A percentile compares a stretch with the other conserved stretches of the same genome.
phyloP scores from a whole-genome alignment of 2,888 invertebrate species.

The Stenolophus ochropezus region DNA sequence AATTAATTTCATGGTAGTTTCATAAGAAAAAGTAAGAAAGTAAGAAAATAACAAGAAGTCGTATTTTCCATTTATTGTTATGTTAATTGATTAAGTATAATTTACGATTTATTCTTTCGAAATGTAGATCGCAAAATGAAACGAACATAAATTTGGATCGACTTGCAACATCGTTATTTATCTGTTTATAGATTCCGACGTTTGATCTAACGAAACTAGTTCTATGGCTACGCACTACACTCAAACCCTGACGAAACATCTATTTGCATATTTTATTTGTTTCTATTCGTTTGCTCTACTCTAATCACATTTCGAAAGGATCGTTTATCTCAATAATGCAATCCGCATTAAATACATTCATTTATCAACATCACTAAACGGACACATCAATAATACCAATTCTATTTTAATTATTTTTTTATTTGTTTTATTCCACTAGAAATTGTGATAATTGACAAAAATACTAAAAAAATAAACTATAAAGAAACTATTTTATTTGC shows the following conservation, averaged over 20 bases:
- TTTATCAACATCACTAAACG: constrained; percentile 24
- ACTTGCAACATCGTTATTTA: constrained; percentile 46
- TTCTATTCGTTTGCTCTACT: neutral
- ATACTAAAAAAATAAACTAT: too few relatives aligned
- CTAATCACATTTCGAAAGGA: neutral
- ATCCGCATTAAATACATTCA: neutral
- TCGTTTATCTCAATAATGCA: constrained; percentile 7
- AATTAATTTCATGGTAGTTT: neutral
- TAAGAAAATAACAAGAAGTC: neutral
- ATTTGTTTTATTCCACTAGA: too few relatives aligned
- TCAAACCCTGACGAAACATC: neutral
- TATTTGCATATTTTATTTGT: constrained; percentile 42
- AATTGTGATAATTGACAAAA: too few relatives aligned
- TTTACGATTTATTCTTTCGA: neutral
- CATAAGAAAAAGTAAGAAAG: neutral
- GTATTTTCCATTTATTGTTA: neutral
- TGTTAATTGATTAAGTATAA: neutral
- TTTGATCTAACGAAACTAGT: constrained; percentile 28
- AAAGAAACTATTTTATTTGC: too few relatives aligned
- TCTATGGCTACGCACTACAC: constrained; percentile 1
- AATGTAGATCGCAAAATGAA: constrained; percentile 23
- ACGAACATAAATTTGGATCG: constrained; percentile 36
- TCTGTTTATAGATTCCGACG: constrained; percentile 37
- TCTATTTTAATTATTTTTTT: too few relatives aligned
- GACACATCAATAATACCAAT: too few relatives aligned